Percentiles rank a stretch among this genome's conserved stretches.
phyloP scores from a whole-genome alignment of 2,797 vertebrate genomes.

The Enteromius thamalakanensis region DNA sequence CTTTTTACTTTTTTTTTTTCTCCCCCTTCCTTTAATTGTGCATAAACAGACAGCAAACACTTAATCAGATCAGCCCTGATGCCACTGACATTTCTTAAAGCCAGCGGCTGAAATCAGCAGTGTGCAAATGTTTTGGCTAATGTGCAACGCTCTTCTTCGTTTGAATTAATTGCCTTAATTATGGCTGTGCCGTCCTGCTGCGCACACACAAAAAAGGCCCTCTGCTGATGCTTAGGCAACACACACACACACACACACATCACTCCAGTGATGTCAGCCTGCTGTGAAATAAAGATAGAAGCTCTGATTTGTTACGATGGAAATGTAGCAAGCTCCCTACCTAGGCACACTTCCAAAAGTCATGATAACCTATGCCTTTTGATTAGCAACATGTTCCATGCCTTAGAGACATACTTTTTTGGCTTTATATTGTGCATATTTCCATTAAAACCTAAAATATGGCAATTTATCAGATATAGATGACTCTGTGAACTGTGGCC shows the following conservation, averaged over 20 bases:
- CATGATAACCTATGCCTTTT: neutral
- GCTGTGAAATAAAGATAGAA: neutral
- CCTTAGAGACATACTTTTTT: neutral
- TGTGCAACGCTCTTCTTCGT: conserved; percentile 58
- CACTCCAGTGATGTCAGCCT: neutral
- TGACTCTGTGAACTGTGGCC: neutral
- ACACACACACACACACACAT: neutral
- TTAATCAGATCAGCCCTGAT: conserved; percentile 64
- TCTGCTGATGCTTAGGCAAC: conserved; percentile 31
- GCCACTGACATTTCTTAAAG: conserved; percentile 56
- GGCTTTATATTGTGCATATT: neutral
- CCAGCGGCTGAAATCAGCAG: conserved; percentile 59
- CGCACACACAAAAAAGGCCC: conserved; percentile 54
- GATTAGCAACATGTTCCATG: neutral
- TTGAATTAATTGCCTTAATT: conserved; percentile 70
- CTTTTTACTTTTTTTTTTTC: too few species aligned
- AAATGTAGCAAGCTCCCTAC: neutral
- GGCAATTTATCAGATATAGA: neutral
- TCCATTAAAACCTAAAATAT: neutral
- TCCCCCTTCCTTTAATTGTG: conserved; percentile 44
- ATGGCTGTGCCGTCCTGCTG: conserved; percentile 56
- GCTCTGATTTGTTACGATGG: neutral
- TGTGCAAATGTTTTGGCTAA: conserved; percentile 58
- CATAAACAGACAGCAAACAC: conserved; percentile 58
- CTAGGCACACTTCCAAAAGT: neutral